Evolutionary conservation across 2,113 vertebrate genomes (phyloP).

Genomic region (Dicentrarchus labrax): DNA sequence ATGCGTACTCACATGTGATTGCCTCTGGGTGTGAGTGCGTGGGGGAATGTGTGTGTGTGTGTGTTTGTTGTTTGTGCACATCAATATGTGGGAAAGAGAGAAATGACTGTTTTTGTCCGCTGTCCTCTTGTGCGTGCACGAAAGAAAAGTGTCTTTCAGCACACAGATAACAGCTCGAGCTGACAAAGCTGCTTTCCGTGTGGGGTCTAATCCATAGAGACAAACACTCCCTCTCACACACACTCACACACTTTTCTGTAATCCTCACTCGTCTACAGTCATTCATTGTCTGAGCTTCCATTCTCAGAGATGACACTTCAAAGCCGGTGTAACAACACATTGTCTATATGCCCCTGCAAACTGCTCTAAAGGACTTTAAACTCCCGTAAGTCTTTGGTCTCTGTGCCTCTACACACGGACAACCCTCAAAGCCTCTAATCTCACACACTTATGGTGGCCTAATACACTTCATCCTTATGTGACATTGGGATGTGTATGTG

Average conservation of each 20-base stretch:
- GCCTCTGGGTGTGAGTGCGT: slow-evolving; percentile 35
- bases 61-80: slow-evolving; percentile 29
- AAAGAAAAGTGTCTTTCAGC: slow-evolving; percentile 73
- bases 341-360: slow-evolving; percentile 75
- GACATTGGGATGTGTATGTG: slow-evolving; percentile 44
- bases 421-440: slow-evolving; percentile 70
- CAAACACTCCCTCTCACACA: slow-evolving; percentile 71
- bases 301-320: slow-evolving; percentile 81
- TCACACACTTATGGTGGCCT: slow-evolving; percentile 64
- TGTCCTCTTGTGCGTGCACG: slow-evolving; percentile 67
- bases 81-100: slow-evolving; percentile 45
- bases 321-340: slow-evolving; percentile 76
- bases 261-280: slow-evolving; percentile 71
- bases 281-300: slow-evolving; percentile 78
- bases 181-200: slow-evolving; percentile 78
- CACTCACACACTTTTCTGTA: slow-evolving; percentile 74
- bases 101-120: slow-evolving; percentile 62
- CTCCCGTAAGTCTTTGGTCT: slow-evolving; percentile 70
- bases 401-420: slow-evolving; percentile 59
- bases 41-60: slow-evolving; percentile 18
- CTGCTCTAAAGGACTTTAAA: slow-evolving; percentile 76
- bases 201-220: slow-evolving; percentile 77
- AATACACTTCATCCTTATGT: slow-evolving; percentile 68
- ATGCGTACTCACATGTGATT: slow-evolving; percentile 28
- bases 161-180: slow-evolving; percentile 71